Evolutionary conservation across 2,797 vertebrate species (phyloP), one percentile per base, ranked within the genome.

Genomic region (Pelobates cultripes): DNA sequence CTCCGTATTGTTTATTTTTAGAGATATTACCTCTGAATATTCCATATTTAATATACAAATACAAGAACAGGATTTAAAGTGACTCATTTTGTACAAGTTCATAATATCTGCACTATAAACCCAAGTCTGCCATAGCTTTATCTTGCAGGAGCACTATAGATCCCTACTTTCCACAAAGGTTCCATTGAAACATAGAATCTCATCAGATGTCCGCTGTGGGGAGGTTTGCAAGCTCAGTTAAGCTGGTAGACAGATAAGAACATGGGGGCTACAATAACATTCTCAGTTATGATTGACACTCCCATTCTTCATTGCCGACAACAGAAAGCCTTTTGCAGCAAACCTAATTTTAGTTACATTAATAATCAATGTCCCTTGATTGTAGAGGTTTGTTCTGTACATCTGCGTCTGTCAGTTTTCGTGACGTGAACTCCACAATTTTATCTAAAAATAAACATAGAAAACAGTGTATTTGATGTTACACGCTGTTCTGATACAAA

Each of bases 211-310:
- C 78, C 2, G 28, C 28, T 28, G 28, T 28, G 28, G 47, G 14
- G 64, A 17, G 14, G 72, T 69, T 41, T 53, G 72, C n/a, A 12
- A 45, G 14, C 53, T 70, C 43, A 60, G n/a, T 57, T 80, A 67
- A 74, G 72, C 13, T 57, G 51, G 10, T 47, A 64, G 41, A 57
- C 53, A 68, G 66, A 43, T 70, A 75, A 69, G 51, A 60, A 70
- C 47, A 74, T 57, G 71, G 51, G 78, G 78, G 71, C 4, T 28
- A 47, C 40, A 45, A 15, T 69, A 69, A 43, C 51, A 63, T 69
- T 4, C 64, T 61, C 51, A 14, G 72, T 70, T 72, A 81, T 81
- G 79, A 81, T 42, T 69, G 79, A 53, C 79, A 75, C 47, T 64
- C 47, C 53, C 53, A 51, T 81, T 75, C 51, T 75, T 70, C 47